Conservation (phyloP, 2,888 invertebrate species). For the Theretra japonica region DNA sequence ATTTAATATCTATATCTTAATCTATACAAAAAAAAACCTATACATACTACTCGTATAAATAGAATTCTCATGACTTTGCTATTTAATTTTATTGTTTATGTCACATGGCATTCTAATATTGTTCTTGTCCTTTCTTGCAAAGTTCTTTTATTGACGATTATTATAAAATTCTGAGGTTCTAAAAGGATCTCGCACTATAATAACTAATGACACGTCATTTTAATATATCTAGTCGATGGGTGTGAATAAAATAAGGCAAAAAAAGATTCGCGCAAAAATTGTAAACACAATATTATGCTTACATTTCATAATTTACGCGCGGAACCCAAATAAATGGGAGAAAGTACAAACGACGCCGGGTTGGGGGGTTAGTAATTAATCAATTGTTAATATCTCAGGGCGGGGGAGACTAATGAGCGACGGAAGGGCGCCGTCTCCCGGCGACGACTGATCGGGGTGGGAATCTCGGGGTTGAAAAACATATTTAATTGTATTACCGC, state of each 20-base stretch:
- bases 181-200: too few species aligned
- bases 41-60: too few species aligned
- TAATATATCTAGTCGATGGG: too few species aligned
- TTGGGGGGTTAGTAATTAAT: conserved; percentile 27
- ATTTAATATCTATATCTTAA: not conserved
- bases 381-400: conserved; percentile 28
- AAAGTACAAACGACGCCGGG: conserved; percentile 13
- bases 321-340: conserved; percentile 18
- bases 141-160: too few species aligned
- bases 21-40: too few species aligned
- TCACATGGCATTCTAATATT: too few species aligned
- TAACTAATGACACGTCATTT: not conserved
- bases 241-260: not conserved
- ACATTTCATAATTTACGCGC: conserved; percentile 1
- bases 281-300: too few species aligned
- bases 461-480: conserved; percentile 18
- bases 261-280: not conserved
- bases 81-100: too few species aligned
- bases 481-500: conserved; percentile 2
- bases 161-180: too few species aligned
- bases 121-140: too few species aligned
- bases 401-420: conserved; percentile 25
- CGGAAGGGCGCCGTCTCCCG: conserved; percentile 11
- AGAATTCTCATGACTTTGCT: too few species aligned
- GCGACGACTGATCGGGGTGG: conserved; percentile 28